Percentiles rank a stretch among this genome's conserved stretches.
These are phyloP conservation scores for Nesospiza acunhae DNA, from an alignment of 2,113 vertebrate genomes.

Conservation along the genomic window DNA sequence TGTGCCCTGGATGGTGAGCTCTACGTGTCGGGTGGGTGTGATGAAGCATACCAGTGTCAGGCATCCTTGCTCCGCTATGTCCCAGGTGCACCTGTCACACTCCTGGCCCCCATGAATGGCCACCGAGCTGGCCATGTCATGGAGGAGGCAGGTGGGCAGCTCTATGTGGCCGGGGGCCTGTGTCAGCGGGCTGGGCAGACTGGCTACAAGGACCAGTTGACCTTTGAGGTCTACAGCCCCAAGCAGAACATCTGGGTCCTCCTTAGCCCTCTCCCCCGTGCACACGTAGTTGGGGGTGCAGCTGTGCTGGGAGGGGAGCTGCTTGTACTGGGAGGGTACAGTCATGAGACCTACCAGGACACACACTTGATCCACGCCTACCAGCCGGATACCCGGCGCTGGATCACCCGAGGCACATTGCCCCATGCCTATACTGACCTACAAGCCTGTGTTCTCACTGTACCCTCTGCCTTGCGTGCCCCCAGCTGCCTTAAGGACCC, in stretches of 20 bases:
- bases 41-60: conserved; percentile 47
- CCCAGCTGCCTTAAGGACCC: neutral
- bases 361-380: conserved; percentile 79
- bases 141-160: conserved; percentile 68
- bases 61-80: conserved; percentile 69
- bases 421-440: conserved; percentile 68
- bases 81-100: conserved; percentile 43
- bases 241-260: conserved; percentile 67
- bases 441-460: conserved; percentile 60
- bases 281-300: conserved; percentile 76
- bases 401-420: conserved; percentile 78
- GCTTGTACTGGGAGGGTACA: conserved; percentile 79
- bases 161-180: conserved; percentile 79
- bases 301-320: conserved; percentile 74
- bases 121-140: conserved; percentile 78
- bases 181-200: conserved; percentile 10
- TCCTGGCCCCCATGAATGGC: conserved; percentile 72
- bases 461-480: conserved; percentile 32
- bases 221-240: conserved; percentile 76
- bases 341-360: conserved; percentile 73
- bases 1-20: conserved; percentile 72
- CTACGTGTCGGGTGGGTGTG: conserved; percentile 77
- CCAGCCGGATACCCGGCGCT: conserved; percentile 65
- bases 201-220: conserved; percentile 75
- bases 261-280: conserved; percentile 71